phyloP scores from a whole-genome alignment of 2,113 vertebrate species.

The Oryzias woworae region DNA sequence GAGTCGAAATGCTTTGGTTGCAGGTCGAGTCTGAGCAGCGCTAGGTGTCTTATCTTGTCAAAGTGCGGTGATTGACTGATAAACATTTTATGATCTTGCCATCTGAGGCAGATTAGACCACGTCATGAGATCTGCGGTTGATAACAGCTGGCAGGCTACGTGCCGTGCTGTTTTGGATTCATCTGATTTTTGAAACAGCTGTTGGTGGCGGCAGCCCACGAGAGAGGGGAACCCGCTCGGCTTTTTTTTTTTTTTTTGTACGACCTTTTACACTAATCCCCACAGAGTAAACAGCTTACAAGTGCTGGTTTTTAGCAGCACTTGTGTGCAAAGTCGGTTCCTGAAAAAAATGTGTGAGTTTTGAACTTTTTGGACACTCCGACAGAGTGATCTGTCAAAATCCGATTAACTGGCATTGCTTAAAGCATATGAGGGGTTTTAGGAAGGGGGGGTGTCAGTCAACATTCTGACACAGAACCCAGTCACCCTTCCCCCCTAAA shows the following conservation, averaged over 20 bases:
- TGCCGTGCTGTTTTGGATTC: conserved; percentile 23
- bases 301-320: background rate
- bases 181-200: conserved; percentile 39
- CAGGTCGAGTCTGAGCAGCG: conserved; percentile 30
- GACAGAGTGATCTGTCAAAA: background rate
- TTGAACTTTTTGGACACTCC: conserved; percentile 49
- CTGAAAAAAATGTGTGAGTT: conserved; percentile 43
- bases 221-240: conserved; percentile 5
- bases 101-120: conserved; percentile 42
- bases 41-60: conserved; percentile 2
- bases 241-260: conserved; percentile 57
- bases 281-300: conserved; percentile 56
- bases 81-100: conserved; percentile 15
- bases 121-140: conserved; percentile 9
- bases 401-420: conserved; percentile 3
- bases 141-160: conserved; percentile 5
- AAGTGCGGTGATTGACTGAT: background rate
- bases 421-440: conserved; percentile 21
- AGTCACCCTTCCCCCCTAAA: conserved; percentile 42
- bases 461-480: conserved; percentile 13
- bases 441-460: conserved; percentile 6
- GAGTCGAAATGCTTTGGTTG: conserved; percentile 9
- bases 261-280: conserved; percentile 61
- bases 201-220: conserved; percentile 1
- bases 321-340: conserved; percentile 12